Percentiles rank a stretch among this genome's conserved stretches.
These are phyloP conservation scores for Gopherus flavomarginatus DNA, from an alignment of 2,113 vertebrate species.

Conservation along the genomic window DNA sequence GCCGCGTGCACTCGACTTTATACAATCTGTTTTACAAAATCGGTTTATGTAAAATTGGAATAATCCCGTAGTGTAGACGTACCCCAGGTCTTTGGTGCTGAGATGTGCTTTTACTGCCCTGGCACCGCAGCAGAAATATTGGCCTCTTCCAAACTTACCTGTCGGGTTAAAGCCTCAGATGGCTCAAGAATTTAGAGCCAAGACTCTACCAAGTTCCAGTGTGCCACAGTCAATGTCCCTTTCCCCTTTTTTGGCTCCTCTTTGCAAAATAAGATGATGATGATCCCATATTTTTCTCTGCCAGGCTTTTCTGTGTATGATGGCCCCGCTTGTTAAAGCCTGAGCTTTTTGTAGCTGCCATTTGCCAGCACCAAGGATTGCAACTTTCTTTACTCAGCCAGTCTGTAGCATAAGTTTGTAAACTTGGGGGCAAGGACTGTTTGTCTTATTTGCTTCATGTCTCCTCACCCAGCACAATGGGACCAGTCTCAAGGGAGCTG, in stretches of 20 bases:
- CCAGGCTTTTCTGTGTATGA: neutral
- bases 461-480: neutral
- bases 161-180: neutral
- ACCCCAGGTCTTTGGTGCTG: neutral
- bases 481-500: neutral
- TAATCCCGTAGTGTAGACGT: too few relatives aligned
- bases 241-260: neutral
- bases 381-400: neutral
- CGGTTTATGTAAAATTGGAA: too few relatives aligned
- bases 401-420: neutral
- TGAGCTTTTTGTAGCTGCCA: neutral
- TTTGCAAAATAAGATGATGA: neutral
- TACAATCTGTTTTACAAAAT: too few relatives aligned
- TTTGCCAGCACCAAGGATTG: neutral
- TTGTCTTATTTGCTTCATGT: neutral
- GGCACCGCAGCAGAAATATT: neutral
- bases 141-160: neutral
- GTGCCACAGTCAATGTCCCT: neutral
- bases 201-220: neutral
- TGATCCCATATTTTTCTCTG: neutral
- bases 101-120: neutral
- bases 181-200: neutral
- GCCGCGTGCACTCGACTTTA: too few relatives aligned
- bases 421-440: neutral
- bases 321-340: neutral